Percentiles rank a stretch among this genome's conserved stretches.
Evolutionary conservation across 2,888 invertebrate species (phyloP).

Genomic region (Volucella bombylans): DNA sequence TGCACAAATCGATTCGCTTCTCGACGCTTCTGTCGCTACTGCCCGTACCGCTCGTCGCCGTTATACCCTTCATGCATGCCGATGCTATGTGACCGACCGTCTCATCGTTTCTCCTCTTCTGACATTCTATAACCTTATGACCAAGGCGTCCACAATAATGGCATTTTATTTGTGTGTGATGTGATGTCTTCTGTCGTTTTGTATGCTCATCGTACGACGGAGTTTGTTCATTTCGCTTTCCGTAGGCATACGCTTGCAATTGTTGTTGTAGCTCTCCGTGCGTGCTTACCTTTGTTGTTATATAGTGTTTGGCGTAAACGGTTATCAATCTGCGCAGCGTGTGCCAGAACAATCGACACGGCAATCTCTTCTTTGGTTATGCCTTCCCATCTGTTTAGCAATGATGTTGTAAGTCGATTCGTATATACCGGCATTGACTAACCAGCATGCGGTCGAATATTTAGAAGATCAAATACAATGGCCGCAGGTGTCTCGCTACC

Average conservation of each 20-base stretch:
- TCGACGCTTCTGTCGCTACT: conserved; percentile 4
- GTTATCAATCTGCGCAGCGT: conserved; percentile 19
- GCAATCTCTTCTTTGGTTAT: conserved; percentile 22
- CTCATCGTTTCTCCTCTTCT: conserved; percentile 13
- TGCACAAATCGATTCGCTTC: conserved; percentile 10
- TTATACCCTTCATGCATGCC: conserved; percentile 22
- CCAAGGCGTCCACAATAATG: conserved; percentile 59
- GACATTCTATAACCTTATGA: conserved; percentile 51
- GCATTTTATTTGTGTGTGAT: conserved; percentile 51
- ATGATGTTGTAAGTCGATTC: conserved; percentile 11
- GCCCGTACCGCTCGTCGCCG: no score
- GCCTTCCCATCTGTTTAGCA: conserved; percentile 18
- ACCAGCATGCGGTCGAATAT: conserved; percentile 26
- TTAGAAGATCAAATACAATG: conserved; percentile 41
- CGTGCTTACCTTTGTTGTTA: conserved; percentile 21
- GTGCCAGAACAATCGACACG: conserved; percentile 25
- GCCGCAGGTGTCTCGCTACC: conserved; percentile 37
- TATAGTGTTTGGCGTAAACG: conserved; percentile 7
- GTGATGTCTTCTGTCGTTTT: conserved; percentile 31
- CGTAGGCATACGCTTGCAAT: conserved; percentile 16
- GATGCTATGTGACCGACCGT: conserved; percentile 34
- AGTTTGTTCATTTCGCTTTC: conserved; percentile 16
- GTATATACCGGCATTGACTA: conserved; percentile 20
- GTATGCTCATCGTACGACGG: neutral
- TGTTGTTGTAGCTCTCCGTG: conserved; percentile 19